phyloP scores from a whole-genome alignment of 37 sponge, comb jelly and placozoan species.

The Oopsacas minuta region DNA sequence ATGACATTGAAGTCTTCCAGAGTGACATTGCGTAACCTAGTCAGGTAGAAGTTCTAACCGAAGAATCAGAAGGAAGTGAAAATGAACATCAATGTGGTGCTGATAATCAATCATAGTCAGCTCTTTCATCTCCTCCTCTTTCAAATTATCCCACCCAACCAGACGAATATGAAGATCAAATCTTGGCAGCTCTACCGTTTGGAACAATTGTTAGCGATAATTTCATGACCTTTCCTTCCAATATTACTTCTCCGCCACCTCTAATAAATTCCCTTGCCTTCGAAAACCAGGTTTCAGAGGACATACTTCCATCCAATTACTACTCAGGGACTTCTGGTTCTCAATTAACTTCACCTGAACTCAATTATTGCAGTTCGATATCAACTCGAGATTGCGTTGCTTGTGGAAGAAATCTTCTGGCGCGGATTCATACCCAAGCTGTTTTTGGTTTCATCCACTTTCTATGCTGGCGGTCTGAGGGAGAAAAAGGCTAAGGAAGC shows the following conservation, averaged over 20 bases:
- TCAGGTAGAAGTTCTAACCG: not conserved
- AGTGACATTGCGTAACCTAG: not conserved
- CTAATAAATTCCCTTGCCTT: not conserved
- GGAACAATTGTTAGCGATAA: not conserved
- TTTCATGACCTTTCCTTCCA: not conserved
- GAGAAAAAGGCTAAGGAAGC: not conserved
- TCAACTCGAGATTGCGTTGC: not conserved
- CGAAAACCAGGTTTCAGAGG: not conserved
- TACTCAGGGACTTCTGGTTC: not conserved
- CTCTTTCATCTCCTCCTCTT: not conserved
- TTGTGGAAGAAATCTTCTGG: not conserved
- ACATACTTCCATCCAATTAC: not conserved
- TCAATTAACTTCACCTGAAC: not conserved
- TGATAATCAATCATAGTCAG: not conserved
- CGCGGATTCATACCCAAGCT: not conserved
- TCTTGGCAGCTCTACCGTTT: not conserved
- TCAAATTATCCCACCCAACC: not conserved
- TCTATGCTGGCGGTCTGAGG: not conserved
- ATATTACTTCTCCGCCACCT: not conserved
- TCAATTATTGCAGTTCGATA: not conserved
- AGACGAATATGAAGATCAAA: not conserved
- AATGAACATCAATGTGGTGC: not conserved
- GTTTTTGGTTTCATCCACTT: not conserved
- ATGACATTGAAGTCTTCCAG: not conserved
- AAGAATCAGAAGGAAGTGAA: not conserved